A percentile compares a stretch with the other conserved stretches of the same genome.
These are phyloP conservation scores for Drosophila sordidula DNA, from an alignment of 2,888 invertebrate genomes.

Conservation along the genomic window DNA sequence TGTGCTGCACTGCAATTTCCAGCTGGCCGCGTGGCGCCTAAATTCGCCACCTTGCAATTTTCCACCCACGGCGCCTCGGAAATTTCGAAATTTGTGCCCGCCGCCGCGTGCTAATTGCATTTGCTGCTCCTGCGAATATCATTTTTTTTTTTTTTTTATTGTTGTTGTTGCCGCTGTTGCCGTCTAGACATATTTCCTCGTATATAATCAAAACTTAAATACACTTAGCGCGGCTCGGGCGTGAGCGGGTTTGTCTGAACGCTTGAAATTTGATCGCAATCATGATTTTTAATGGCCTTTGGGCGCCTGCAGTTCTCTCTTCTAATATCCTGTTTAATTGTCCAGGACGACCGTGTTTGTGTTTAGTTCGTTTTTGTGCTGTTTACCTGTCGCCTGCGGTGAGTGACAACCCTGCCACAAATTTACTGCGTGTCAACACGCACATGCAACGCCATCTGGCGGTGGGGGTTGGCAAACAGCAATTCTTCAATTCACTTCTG, in stretches of 20 bases:
- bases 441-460: slow-evolving; percentile 21
- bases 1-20: slow-evolving; percentile 31
- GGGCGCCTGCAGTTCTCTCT: slow-evolving; percentile 40
- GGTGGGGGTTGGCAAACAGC: too few relatives aligned
- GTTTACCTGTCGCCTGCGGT: slow-evolving; percentile 8
- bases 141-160: slow-evolving; percentile 12
- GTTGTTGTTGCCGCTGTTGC: slow-evolving; percentile 22
- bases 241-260: slow-evolving; percentile 18
- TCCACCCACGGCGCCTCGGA: slow-evolving; percentile 30
- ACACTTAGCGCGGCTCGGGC: neutral
- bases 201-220: slow-evolving; percentile 34
- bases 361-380: neutral
- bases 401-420: slow-evolving; percentile 6
- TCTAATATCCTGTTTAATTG: slow-evolving; percentile 71
- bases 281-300: slow-evolving; percentile 42
- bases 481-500: slow-evolving; percentile 25
- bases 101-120: slow-evolving; percentile 48
- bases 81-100: neutral
- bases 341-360: slow-evolving; percentile 6
- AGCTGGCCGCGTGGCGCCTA: slow-evolving; percentile 32
- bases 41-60: slow-evolving; percentile 29
- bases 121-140: slow-evolving; percentile 18
- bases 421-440: slow-evolving; percentile 52
- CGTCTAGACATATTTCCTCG: slow-evolving; percentile 71
- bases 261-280: slow-evolving; percentile 49